Conservation (phyloP, 2,797 vertebrate genomes). For the Xenentodon cancila region DNA sequence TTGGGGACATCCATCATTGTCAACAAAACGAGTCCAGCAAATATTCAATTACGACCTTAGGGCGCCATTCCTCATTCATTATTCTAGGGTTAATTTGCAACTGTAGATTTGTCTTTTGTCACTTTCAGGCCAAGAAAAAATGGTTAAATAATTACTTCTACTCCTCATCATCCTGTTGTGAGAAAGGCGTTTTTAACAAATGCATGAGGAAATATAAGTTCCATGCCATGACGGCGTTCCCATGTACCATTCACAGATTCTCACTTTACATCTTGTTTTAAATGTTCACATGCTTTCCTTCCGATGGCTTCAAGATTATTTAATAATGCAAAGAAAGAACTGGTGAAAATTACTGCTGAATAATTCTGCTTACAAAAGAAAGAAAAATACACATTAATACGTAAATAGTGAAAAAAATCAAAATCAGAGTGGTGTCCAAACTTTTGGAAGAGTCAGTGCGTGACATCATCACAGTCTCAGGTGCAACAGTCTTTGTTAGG, state of each 20-base stretch:
- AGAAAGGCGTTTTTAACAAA: conserved; percentile 20
- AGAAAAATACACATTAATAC: background rate
- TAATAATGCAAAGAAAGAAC: no score
- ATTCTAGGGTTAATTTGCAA: conserved; percentile 81
- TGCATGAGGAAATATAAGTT: conserved; percentile 26
- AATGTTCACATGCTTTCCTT: background rate
- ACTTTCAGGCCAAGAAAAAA: conserved; percentile 72
- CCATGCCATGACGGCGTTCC: background rate
- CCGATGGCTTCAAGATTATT: background rate
- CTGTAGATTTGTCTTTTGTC: conserved; percentile 83
- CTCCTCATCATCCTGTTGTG: conserved; percentile 49
- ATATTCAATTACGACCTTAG: conserved; percentile 76
- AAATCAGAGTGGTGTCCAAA: no score
- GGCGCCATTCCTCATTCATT: conserved; percentile 78
- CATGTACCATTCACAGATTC: background rate
- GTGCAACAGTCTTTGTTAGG: background rate
- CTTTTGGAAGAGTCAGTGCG: no score
- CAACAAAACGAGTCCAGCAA: conserved; percentile 75
- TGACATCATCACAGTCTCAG: no score
- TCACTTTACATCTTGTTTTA: background rate
- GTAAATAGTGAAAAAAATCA: no score
- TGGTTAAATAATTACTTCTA: conserved; percentile 68
- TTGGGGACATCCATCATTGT: conserved; percentile 75
- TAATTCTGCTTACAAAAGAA: no score
- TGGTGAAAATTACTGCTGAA: no score